Base-by-base conservation (phyloP, 2,888 invertebrate genomes). In the Drosophila sordidula region DNA sequence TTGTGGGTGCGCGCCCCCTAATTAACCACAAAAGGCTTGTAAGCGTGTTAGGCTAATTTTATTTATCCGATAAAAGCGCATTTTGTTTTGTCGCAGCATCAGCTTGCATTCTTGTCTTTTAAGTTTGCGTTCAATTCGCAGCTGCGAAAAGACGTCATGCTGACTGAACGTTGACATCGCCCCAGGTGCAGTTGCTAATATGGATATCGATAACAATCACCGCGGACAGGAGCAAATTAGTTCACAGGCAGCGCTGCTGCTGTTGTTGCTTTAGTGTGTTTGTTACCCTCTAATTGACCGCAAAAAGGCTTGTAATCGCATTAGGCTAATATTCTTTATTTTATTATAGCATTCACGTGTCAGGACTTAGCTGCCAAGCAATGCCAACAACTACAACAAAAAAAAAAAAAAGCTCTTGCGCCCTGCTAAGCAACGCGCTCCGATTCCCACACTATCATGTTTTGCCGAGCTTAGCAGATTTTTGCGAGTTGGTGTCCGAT, bases 401-500 rank as follows among this genome's bases (percentile, higher is more conserved):
- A 26, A 38, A 41, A 41, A 26, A 26, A 26, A 26, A 44, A 69
- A 77, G 62, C 41, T 42, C 42, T 44, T 8, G 26, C 45, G 41
- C 41, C 26, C 52, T 51, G 68, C 41, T 18, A 45, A 39, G 51
- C 71, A 50, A 54, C 59, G 61, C 70, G 69, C 57, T 72, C 70
- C 73, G 74, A 76, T 85, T 85, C 85, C 85, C 85, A 85, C 85
- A 85, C 80, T 86, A 72, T 75, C 65, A 66, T 74, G 73, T 84
- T 82, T 59, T 71, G 85, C 72, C 73, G 73, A 75, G 62, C 58
- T 18, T 49, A 36, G 83, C 83, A 73, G 70, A 82, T 81, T 79
- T 80, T 77, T 77, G 54, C 56, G 66, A 39, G 34, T 50, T 46
- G 66, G 64, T 62, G 64, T 78, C 78, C 72, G 51, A 46, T 75